Evolutionary conservation across 1,140 invertebrate genomes (phyloP).

Genomic region (Anastatus disparis): DNA sequence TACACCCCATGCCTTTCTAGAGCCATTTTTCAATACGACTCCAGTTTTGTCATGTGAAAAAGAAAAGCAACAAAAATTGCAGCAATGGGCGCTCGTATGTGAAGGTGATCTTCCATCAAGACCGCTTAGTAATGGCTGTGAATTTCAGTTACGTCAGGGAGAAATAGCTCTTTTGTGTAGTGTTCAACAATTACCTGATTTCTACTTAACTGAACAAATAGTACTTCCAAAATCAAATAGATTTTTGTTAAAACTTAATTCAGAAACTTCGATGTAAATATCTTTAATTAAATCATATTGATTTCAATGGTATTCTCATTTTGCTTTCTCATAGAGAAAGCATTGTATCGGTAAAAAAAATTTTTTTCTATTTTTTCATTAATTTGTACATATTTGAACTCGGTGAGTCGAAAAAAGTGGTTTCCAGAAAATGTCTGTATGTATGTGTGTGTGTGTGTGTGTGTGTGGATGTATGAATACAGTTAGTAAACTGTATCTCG

Average conservation of each 20-base stretch:
- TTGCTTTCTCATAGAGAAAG: too few relatives aligned
- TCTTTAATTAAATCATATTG: too few relatives aligned
- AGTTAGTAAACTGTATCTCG: too few relatives aligned
- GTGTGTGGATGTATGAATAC: too few relatives aligned
- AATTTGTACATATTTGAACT: too few relatives aligned
- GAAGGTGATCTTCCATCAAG: slow-evolving; percentile 86
- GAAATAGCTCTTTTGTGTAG: slow-evolving; percentile 92
- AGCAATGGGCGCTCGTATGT: slow-evolving; percentile 94
- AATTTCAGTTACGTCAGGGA: slow-evolving; percentile 93
- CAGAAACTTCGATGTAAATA: too few relatives aligned
- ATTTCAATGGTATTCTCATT: too few relatives aligned
- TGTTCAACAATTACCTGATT: slow-evolving; percentile 87
- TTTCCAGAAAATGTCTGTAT: too few relatives aligned
- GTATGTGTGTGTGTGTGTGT: too few relatives aligned
- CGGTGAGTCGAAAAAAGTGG: too few relatives aligned
- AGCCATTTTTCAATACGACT: slow-evolving; percentile 83
- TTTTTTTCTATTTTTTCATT: too few relatives aligned
- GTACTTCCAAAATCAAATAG: slow-evolving; percentile 95
- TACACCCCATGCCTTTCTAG: slow-evolving; percentile 91
- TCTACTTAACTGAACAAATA: slow-evolving; percentile 93
- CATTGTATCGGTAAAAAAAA: too few relatives aligned
- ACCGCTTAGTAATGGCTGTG: slow-evolving; percentile 80
- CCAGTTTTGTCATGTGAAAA: slow-evolving; percentile 85
- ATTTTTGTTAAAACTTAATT: slow-evolving; percentile 92
- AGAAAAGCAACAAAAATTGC: slow-evolving; percentile 76